Conservation (phyloP, 2,113 vertebrate genomes). For the Eudyptes chrysolophus region DNA sequence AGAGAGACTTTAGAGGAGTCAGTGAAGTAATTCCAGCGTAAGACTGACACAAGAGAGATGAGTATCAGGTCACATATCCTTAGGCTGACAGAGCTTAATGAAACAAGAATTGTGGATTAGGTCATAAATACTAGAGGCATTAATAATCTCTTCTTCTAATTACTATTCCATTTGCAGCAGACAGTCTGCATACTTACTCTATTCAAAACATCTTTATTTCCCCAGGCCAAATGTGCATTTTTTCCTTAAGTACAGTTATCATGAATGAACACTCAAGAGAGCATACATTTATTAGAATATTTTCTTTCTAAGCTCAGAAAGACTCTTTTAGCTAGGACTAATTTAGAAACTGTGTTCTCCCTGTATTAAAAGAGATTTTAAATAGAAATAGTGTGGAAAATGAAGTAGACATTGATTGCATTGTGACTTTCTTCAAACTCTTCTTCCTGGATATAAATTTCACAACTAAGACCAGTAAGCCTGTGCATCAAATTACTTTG, state of each 20-base stretch:
- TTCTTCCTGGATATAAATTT: not conserved
- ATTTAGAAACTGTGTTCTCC: constrained; percentile 27
- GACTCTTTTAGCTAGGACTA: not conserved
- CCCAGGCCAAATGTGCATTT: constrained; percentile 46
- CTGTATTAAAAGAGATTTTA: not conserved
- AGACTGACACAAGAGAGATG: constrained; percentile 43
- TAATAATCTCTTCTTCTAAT: constrained; percentile 57
- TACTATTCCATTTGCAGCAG: constrained; percentile 9
- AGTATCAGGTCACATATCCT: constrained; percentile 42
- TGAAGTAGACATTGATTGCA: not conserved
- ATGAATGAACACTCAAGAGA: constrained; percentile 57
- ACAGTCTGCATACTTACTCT: constrained; percentile 55
- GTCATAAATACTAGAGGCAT: constrained; percentile 55
- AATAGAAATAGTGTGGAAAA: not conserved
- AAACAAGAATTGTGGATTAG: constrained; percentile 60
- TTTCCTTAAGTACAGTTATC: constrained; percentile 41
- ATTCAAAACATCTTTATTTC: constrained; percentile 37
- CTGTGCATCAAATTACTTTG: not conserved
- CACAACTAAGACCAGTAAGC: not conserved
- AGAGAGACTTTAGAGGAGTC: not conserved
- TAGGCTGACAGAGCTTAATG: constrained; percentile 50
- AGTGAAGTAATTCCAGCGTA: constrained; percentile 1
- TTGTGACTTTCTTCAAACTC: not conserved
- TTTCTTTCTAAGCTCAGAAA: constrained; percentile 48
- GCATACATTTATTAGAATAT: constrained; percentile 17